phyloP scores from a whole-genome alignment of 64 coral and sea anemone genomes.

The Dendrophyllia cribrosa region DNA sequence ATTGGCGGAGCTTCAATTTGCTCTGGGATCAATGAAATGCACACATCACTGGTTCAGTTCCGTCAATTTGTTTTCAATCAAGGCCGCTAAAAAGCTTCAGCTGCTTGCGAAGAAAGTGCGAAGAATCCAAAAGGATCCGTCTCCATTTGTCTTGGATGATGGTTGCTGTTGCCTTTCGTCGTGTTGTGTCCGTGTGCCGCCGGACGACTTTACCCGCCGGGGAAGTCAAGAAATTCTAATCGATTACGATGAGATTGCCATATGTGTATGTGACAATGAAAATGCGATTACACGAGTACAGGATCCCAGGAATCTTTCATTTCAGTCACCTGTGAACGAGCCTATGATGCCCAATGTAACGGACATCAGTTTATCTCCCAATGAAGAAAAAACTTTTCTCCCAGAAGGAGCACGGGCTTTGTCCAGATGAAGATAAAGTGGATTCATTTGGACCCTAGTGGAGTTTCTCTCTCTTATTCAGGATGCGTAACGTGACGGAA shows the following conservation, averaged over 20 bases:
- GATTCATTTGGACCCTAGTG: too few species aligned
- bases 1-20: slow-evolving; percentile 20
- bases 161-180: slow-evolving; percentile 10
- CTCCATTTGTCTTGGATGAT: slow-evolving; percentile 55
- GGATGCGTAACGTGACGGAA: too few species aligned
- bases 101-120: slow-evolving; percentile 29
- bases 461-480: too few species aligned
- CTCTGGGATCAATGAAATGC: slow-evolving; percentile 12
- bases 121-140: slow-evolving; percentile 33
- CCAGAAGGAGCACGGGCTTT: too few species aligned
- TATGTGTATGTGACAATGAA: background rate
- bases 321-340: too few species aligned
- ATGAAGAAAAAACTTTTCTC: too few species aligned
- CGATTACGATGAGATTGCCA: background rate
- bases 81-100: background rate
- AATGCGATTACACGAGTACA: too few species aligned
- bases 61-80: slow-evolving; percentile 44
- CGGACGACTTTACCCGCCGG: background rate
- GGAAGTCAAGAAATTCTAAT: background rate
- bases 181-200: background rate
- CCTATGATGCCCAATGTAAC: too few species aligned
- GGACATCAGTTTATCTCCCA: too few species aligned
- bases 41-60: slow-evolving; percentile 60
- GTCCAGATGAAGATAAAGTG: too few species aligned
- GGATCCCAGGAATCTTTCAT: too few species aligned